Evolutionary conservation across 1,140 invertebrate genomes (phyloP).

Genomic region (Psilanteris sp.): DNA sequence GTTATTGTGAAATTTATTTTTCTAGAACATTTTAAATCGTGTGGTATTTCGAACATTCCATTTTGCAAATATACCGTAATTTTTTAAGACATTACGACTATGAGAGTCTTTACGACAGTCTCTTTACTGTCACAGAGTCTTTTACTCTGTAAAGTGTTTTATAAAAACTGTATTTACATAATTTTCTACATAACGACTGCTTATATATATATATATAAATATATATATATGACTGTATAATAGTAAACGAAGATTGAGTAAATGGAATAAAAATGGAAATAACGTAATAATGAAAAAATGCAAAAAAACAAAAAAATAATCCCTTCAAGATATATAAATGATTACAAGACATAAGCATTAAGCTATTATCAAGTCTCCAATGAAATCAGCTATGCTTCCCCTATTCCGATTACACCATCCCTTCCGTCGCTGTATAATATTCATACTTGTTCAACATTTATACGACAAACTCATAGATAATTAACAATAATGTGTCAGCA

Average conservation of each 20-base stretch:
- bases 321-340: slow-evolving; percentile 20
- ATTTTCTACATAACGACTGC: slow-evolving; percentile 73
- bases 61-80: slow-evolving; percentile 13
- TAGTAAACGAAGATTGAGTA: slow-evolving; percentile 56
- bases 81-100: slow-evolving; percentile 20
- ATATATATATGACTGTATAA: slow-evolving; percentile 64
- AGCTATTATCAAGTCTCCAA: slow-evolving; percentile 48
- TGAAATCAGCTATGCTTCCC: slow-evolving; percentile 57
- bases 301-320: slow-evolving; percentile 19
- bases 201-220: too few species aligned
- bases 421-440: slow-evolving; percentile 67
- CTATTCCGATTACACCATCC: slow-evolving; percentile 62
- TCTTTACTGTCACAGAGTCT: too few species aligned
- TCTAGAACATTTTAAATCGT: too few species aligned
- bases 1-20: too few species aligned
- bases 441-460: slow-evolving; percentile 62
- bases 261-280: slow-evolving; percentile 11
- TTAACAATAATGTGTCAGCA: slow-evolving; percentile 52
- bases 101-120: slow-evolving; percentile 64
- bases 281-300: slow-evolving; percentile 27
- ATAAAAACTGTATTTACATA: slow-evolving; percentile 71
- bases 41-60: slow-evolving; percentile 22
- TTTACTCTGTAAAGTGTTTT: slow-evolving; percentile 68
- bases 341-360: slow-evolving; percentile 17
- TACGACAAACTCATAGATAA: slow-evolving; percentile 58